phyloP scores from a whole-genome alignment of 1,140 invertebrate genomes.

The Drosophila murphyi region DNA sequence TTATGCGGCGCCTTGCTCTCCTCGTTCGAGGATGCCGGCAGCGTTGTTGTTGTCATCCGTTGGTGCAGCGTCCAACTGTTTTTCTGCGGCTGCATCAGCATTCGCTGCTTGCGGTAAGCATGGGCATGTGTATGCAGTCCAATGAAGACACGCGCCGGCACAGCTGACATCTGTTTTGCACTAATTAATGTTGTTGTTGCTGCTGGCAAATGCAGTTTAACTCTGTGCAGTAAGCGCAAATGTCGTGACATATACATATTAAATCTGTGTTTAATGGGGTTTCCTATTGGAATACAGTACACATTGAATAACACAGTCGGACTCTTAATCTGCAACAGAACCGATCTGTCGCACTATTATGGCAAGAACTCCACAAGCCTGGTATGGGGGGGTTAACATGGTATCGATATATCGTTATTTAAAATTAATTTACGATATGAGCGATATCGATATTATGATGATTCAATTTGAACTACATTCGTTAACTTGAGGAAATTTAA shows the following conservation, averaged over 20 bases:
- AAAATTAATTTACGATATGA: not conserved
- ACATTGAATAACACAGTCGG: conserved; percentile 26
- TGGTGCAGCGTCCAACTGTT: conserved; percentile 15
- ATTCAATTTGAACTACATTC: not conserved
- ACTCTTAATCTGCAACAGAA: conserved; percentile 1
- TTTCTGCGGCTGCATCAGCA: conserved; percentile 31
- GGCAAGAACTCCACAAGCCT: conserved; percentile 28
- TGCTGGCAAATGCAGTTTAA: conserved; percentile 43
- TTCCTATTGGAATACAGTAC: conserved; percentile 10
- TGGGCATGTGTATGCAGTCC: conserved; percentile 40
- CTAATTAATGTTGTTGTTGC: conserved; percentile 19
- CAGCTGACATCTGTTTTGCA: conserved; percentile 67
- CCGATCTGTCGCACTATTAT: conserved; percentile 2
- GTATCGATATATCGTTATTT: conserved; percentile 32
- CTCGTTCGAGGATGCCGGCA: conserved; percentile 17
- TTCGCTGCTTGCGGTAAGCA: conserved; percentile 10
- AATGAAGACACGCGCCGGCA: conserved; percentile 63
- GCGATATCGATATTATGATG: not conserved
- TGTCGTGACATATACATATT: conserved; percentile 67
- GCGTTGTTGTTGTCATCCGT: conserved; percentile 31
- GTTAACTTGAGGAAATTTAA: not conserved
- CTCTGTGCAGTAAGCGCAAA: conserved; percentile 45
- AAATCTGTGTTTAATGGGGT: conserved; percentile 3
- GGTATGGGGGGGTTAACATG: not conserved
- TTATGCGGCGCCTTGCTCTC: conserved; percentile 30